These are phyloP conservation scores for Cydia fagiglandana DNA, from an alignment of 1,140 invertebrate genomes.

Conservation along the genomic window DNA sequence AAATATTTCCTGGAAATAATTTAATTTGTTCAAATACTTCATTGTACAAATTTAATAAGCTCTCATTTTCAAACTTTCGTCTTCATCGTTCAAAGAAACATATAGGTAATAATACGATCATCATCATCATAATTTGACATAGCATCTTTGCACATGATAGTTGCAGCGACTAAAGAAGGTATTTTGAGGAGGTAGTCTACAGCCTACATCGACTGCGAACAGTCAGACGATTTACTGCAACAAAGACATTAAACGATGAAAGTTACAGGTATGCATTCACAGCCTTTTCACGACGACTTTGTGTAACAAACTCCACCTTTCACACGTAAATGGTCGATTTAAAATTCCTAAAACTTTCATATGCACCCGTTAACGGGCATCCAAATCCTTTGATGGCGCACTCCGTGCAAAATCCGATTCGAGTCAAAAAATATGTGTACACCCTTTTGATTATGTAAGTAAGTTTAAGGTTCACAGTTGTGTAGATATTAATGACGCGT, in stretches of 20 bases:
- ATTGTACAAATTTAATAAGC: too few relatives aligned
- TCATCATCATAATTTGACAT: too few relatives aligned
- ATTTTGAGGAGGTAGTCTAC: too few relatives aligned
- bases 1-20: too few relatives aligned
- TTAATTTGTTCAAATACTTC: too few relatives aligned
- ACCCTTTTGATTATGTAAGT: background rate
- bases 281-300: constrained; percentile 1
- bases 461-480: background rate
- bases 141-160: too few relatives aligned
- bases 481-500: background rate
- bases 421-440: background rate
- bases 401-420: background rate
- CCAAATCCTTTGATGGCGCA: constrained; percentile 7
- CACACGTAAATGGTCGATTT: constrained; percentile 16
- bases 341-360: constrained; percentile 18
- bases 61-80: too few relatives aligned
- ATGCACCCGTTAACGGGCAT: constrained; percentile 1
- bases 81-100: too few relatives aligned
- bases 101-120: too few relatives aligned
- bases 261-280: background rate
- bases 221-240: background rate
- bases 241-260: background rate
- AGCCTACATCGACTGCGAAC: too few relatives aligned
- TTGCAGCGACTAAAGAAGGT: too few relatives aligned
- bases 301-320: too few relatives aligned